Conservation (phyloP, 1,140 invertebrate species). For the Cyrtorhinus lividipennis region DNA sequence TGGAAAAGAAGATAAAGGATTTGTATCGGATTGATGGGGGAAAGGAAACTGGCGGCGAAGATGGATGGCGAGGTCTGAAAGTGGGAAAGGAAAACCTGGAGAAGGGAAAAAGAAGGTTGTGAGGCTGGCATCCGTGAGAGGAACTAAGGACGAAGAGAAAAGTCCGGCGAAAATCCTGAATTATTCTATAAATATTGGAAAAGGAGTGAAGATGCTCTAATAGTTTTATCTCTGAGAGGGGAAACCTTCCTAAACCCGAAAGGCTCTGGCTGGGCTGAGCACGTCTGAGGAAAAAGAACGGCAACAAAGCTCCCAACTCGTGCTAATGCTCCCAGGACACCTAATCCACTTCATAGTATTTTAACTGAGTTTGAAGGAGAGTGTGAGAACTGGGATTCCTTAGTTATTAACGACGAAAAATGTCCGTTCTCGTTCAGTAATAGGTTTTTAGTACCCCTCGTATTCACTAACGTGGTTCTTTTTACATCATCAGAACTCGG, state of each 20-base stretch:
- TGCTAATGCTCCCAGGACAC: too few species aligned
- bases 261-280: too few species aligned
- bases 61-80: neutral
- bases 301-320: too few species aligned
- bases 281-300: too few species aligned
- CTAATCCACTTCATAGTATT: too few species aligned
- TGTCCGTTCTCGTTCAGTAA: too few species aligned
- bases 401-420: too few species aligned
- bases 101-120: neutral
- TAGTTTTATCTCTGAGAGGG: neutral
- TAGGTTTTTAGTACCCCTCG: too few species aligned
- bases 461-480: too few species aligned
- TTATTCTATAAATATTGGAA: neutral
- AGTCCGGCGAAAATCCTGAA: neutral
- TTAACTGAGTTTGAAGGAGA: too few species aligned
- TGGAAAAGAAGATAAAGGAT: slow-evolving; percentile 5
- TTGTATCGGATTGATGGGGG: neutral
- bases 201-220: neutral
- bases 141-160: neutral
- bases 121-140: neutral
- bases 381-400: too few species aligned
- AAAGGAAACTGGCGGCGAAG: neutral
- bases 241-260: neutral
- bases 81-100: neutral
- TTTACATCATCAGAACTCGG: too few species aligned